Percentiles rank a stretch among this genome's conserved stretches.
Conservation (phyloP, 2,797 vertebrate species). For the Phoeniculus purpureus region DNA sequence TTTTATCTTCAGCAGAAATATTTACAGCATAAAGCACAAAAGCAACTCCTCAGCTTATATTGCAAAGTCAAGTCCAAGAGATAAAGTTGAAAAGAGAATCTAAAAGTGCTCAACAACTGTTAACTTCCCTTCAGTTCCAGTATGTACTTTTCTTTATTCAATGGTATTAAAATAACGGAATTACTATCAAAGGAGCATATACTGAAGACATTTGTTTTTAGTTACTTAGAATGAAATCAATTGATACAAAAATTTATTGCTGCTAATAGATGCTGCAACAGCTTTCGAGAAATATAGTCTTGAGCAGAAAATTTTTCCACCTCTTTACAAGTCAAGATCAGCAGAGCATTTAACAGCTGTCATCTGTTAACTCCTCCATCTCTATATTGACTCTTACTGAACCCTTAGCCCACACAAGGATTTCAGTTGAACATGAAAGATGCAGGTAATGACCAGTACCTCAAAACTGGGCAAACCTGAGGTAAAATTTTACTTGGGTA, state of each 20-base stretch:
- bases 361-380: neutral
- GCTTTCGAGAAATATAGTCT: neutral
- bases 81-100: neutral
- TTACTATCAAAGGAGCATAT: neutral
- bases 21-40: conserved; percentile 8
- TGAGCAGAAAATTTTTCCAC: neutral
- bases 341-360: neutral
- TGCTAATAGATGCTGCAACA: conserved; percentile 13
- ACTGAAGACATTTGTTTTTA: conserved; percentile 40
- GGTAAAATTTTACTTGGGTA: neutral
- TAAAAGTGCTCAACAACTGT: neutral
- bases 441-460: neutral
- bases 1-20: conserved; percentile 37
- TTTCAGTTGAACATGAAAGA: neutral
- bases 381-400: neutral
- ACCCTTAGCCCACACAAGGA: conserved; percentile 22
- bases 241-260: neutral
- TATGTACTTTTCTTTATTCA: neutral
- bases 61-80: neutral
- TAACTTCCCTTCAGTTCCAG: neutral
- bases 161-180: conserved; percentile 31
- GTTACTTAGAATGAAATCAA: conserved; percentile 23
- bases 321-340: conserved; percentile 36
- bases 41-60: neutral
- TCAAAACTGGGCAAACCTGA: neutral